Evolutionary conservation across 2,797 vertebrate species (phyloP), one percentile per base, ranked within the genome.

Genomic region (Clarias pachynema): DNA sequence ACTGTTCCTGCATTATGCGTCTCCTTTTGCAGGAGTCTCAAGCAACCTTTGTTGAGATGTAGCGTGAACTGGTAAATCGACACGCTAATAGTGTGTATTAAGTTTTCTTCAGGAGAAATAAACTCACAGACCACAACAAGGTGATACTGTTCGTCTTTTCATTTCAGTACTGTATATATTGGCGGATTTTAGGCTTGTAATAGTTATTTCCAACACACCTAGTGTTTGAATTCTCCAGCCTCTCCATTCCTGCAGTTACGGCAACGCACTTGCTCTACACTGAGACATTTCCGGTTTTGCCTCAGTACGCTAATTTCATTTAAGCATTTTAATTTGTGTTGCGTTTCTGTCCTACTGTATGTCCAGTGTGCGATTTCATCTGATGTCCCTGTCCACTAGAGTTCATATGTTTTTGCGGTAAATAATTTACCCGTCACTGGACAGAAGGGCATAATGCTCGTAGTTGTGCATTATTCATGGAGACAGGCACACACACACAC

Each of bases 391-490:
- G 75, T 20, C 20, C 69, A 34, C 26, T 59, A 14, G 62, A 44
- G 66, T 68, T 75, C 74, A 81, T 49, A 80, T 59, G 29, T 59
- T 68, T 49, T 44, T 20, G 44, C 12, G 3, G 22, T 85, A 82
- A 87, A 87, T 82, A 79, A 85, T 82, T 87, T 53, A 85, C 65
- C 80, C 73, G 82, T 72, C 26, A 12, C 4, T 68, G n/a, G 80
- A 82, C 80, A 83, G 86, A 83, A 87, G 79, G 62, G 79, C n/a
- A 79, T 37, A 66, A 16, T 34, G 57, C 68, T 24, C 12, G 14
- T 9, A 5, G 20, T 70, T 22, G 65, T 85, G 44, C 65, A 82
- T 87, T 85, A 85, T 87, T 87, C 26, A 85, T 63, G 5, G 40
- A 63, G 72, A 14, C 10, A 65, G 26, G 3, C 26, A 69, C 73